phyloP scores from a whole-genome alignment of 2,888 invertebrate species.

The Corythucha ciliata region DNA sequence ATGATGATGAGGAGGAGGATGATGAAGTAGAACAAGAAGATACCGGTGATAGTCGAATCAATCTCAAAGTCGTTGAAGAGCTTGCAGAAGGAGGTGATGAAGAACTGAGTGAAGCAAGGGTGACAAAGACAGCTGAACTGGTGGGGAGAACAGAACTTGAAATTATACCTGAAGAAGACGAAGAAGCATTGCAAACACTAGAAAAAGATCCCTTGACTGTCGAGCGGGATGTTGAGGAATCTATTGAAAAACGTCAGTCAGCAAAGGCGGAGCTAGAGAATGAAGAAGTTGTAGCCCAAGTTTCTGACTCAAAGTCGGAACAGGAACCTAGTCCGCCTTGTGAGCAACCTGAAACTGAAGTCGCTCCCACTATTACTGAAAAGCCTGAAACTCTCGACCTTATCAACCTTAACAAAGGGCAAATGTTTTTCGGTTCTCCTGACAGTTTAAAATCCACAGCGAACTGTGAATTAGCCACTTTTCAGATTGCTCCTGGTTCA shows the following conservation, averaged over 20 bases:
- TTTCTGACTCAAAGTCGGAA: too few relatives aligned
- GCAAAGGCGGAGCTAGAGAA: too few relatives aligned
- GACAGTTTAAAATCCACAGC: too few relatives aligned
- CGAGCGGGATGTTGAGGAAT: too few relatives aligned
- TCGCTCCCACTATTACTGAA: background rate
- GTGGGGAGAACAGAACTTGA: background rate
- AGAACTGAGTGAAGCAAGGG: conserved; percentile 1
- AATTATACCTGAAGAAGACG: conserved; percentile 9
- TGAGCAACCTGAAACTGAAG: too few relatives aligned
- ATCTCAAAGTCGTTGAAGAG: conserved; percentile 8
- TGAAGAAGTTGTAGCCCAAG: too few relatives aligned
- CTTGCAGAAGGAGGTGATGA: conserved; percentile 1
- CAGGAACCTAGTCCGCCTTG: too few relatives aligned
- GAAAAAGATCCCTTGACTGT: background rate
- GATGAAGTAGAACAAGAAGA: conserved; percentile 7
- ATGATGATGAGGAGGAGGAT: background rate
- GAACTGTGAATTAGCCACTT: too few relatives aligned
- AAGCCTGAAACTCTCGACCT: conserved; percentile 10
- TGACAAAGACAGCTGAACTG: background rate
- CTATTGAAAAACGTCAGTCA: too few relatives aligned
- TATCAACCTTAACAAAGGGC: conserved; percentile 14
- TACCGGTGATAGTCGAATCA: conserved; percentile 13
- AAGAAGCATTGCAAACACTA: conserved; percentile 1
- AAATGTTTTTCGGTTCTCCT: conserved; percentile 20
- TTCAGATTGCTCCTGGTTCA: too few relatives aligned